Base-by-base conservation (phyloP, 2,113 vertebrate species). In the Odontophorus gujanensis region DNA sequence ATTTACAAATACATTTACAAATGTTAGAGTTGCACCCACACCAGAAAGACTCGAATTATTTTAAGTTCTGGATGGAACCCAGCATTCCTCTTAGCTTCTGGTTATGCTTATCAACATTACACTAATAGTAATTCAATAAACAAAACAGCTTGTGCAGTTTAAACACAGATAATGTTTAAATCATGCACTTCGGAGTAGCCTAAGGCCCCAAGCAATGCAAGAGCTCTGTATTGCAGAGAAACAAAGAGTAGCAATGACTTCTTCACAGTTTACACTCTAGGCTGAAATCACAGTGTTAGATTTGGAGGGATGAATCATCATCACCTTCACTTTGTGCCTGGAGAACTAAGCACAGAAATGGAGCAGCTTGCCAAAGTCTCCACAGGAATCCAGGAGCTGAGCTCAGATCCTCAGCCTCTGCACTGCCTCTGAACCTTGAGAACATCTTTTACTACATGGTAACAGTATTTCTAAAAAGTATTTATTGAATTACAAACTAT, bases 1-100 rank as follows among this genome's bases (percentile, higher is more conserved):
- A 13, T 89, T 85, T 62, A 30, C 40, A 40, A 40, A 40, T 40
- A 40, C 90, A 73, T 90, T 92, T 86, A 74, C 53, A 67, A 93
- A 78, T 61, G 40, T 34, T 72, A 43, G 92, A 86, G 9, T 75
- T 92, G 61, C 58, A 84, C 73, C 58, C 94, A 88, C 65, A 16
- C 30, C 90, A 79, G 74, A 67, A 91, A 87, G 57, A 61, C 58
- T 61, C 11, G 19, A 81, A 90, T 86, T 86, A 94, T 87, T 89
- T 84, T 77, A 78, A 88, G 68, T 84, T 94, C 86, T 93, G 96
- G 90, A 90, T 21, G 47, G 76, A 78, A 78, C 21, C 81, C 96
- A 95, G 53, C 43, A 48, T 69, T 93, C n/a, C 57, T 88, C 20
- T 78, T 43, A 96, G 91, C 73, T 96, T 95, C 93, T 96, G 93